A percentile compares a stretch with the other conserved stretches of the same genome.
Conservation (phyloP, 2,113 vertebrate species). For the Seriola quinqueradiata region DNA sequence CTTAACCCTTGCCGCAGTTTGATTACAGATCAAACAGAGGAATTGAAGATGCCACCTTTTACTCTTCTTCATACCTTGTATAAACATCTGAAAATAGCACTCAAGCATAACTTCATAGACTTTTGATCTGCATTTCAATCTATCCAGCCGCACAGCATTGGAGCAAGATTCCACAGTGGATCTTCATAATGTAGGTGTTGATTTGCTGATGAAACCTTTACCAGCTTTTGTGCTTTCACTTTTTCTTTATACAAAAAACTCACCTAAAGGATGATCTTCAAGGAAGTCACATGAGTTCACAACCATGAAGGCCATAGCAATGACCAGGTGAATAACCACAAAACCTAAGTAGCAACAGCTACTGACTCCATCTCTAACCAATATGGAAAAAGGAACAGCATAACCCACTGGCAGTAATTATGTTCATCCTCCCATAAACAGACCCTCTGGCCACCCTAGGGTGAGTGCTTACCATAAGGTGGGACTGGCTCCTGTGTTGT, state of each 20-base stretch:
- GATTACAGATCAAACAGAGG: conserved; percentile 13
- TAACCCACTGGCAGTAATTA: neutral
- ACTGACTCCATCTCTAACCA: neutral
- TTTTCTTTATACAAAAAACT: neutral
- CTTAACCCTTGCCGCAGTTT: neutral
- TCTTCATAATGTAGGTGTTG: neutral
- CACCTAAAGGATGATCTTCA: neutral
- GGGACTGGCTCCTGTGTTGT: neutral
- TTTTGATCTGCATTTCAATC: neutral
- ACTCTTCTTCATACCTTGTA: neutral
- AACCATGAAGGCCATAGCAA: neutral
- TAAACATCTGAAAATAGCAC: neutral
- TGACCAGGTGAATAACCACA: neutral
- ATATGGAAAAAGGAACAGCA: neutral
- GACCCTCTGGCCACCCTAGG: neutral
- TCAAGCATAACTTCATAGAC: neutral
- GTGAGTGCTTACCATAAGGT: neutral
- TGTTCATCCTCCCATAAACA: neutral
- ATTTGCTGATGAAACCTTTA: neutral
- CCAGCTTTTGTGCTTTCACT: neutral
- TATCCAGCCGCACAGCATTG: neutral
- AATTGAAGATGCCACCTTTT: neutral
- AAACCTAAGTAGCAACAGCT: neutral
- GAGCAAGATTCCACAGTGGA: neutral
- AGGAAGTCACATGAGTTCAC: neutral